Evolutionary conservation across 2,113 vertebrate genomes (phyloP), one percentile per base, ranked within the genome.

Genomic region (Ameiurus melas): DNA sequence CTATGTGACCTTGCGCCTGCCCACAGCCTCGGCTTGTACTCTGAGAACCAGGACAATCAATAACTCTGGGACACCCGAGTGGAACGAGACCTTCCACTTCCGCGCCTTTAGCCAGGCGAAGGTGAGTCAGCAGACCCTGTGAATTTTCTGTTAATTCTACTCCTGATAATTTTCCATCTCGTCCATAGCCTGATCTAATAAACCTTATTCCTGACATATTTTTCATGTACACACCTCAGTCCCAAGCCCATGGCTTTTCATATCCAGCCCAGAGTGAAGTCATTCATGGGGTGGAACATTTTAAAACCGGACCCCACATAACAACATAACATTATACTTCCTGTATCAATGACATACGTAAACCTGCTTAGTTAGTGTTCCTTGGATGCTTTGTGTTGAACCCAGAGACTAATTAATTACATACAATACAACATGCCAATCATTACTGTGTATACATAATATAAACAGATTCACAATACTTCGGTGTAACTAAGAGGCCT

Each of bases 51-150:
- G n/a, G n/a, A n/a, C n/a, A n/a, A n/a, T n/a, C 60, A 73, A 92
- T 66, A 96, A 97, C 91, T 91, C 66, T 64, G 93, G 92, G 90
- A 93, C 94, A 57, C 97, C 97, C 0, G 92, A 94, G 27, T 98
- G 97, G 97, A 96, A 98, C 10, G 96, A 98, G 90, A 95, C 92
- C 33, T 97, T 98, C 90, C 93, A 89, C 80, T 98, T 96, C 66
- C 95, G 95, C 88, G 91, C 97, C 0, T 95, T 95, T 85, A 94
- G 92, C 73, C 93, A 94, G 14, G 92, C 97, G 58, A 97, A 98
- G 95, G 97, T 97, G n/a, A n/a, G n/a, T n/a, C 22, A 47, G 25
- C 36, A 8, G n/a, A 17, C 62, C 7, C 25, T 27, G 22, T 33
- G 66, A n/a, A 16, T 70, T 33, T 53, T 13, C 51, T 19, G 25